Evolutionary conservation across 1,140 invertebrate species (phyloP), one percentile per base, ranked within the genome.

Genomic region (Dufourea novaeangliae): DNA sequence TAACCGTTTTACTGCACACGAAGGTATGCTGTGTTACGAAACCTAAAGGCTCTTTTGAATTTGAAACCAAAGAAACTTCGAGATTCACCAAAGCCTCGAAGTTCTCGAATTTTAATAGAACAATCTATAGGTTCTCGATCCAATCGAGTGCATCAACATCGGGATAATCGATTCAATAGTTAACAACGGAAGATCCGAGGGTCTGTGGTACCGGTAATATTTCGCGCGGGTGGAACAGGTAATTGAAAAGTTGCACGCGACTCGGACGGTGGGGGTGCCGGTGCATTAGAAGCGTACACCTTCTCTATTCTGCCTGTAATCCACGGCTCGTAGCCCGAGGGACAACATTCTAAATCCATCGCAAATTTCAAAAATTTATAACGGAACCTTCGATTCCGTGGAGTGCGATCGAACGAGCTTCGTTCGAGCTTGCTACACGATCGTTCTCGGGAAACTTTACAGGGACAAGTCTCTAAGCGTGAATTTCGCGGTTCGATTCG

Each of bases 391-490:
- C 12, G 25, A 32, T 32, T 32, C 11, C 10, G 3, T 1, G 17
- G 12, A 0, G 39, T 1, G 17, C 34, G 72, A 79, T 80, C 79
- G 62, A 72, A 32, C n/a, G n/a, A n/a, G n/a, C n/a, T n/a, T n/a
- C n/a, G 50, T 78, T 66, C 72, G 61, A 79, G 73, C 46, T 29
- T 67, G 76, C 57, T 52, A 20, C 46, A 7, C 25, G 20, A 29
- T 12, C n/a, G 20, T 10, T 27, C 34, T 41, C 50, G 2, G 37
- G 3, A 50, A 50, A 44, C 25, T 78, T 63, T 22, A 12, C 3
- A 25, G 0, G 1, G 7, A 14, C 7, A 46, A 70, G 11, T 46
- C 34, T 3, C 29, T 11, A 0, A 1, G n/a, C 2, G 32, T n/a
- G 8, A 37, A 27, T 56, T 37, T 44, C 39, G 54, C 29, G 27